Conservation (phyloP, 1,140 invertebrate species). For the Platyscapa corneri region DNA sequence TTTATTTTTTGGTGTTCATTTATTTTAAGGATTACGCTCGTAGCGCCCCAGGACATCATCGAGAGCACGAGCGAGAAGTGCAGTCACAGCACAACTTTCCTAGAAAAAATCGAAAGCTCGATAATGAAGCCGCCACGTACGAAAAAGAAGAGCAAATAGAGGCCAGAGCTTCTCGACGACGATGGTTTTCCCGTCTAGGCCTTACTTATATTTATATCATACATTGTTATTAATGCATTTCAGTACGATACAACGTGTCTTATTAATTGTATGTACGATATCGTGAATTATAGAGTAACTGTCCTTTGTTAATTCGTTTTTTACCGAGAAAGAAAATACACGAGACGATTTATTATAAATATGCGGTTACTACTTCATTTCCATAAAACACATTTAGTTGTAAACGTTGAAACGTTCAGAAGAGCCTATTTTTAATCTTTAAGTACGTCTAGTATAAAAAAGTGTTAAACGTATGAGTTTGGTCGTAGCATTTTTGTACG, state of each 20-base stretch:
- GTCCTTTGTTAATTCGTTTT: slow-evolving; percentile 33
- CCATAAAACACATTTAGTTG: slow-evolving; percentile 13
- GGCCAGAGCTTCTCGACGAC: background rate
- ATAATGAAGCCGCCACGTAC: slow-evolving; percentile 65
- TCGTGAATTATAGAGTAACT: slow-evolving; percentile 15
- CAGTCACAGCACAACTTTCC: slow-evolving; percentile 54
- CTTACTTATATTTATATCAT: background rate
- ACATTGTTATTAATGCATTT: slow-evolving; percentile 42
- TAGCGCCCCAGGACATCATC: slow-evolving; percentile 65
- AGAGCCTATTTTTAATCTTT: slow-evolving; percentile 32
- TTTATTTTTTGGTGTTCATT: slow-evolving; percentile 35
- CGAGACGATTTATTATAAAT: background rate
- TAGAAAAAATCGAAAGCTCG: slow-evolving; percentile 64
- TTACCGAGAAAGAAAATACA: slow-evolving; percentile 15
- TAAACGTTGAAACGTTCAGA: background rate
- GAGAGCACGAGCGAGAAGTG: slow-evolving; percentile 65
- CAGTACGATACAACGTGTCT: slow-evolving; percentile 22
- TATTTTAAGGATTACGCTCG: slow-evolving; percentile 68
- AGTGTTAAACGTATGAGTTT: slow-evolving; percentile 35
- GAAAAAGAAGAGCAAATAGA: slow-evolving; percentile 68
- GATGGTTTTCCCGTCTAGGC: background rate
- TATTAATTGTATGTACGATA: slow-evolving; percentile 31
- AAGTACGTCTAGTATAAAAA: slow-evolving; percentile 39
- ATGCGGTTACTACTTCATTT: slow-evolving; percentile 6
- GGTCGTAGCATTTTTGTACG: slow-evolving; percentile 45